These are phyloP conservation scores for Solenopsis fugax DNA, from an alignment of 1,140 invertebrate species.

Conservation along the genomic window DNA sequence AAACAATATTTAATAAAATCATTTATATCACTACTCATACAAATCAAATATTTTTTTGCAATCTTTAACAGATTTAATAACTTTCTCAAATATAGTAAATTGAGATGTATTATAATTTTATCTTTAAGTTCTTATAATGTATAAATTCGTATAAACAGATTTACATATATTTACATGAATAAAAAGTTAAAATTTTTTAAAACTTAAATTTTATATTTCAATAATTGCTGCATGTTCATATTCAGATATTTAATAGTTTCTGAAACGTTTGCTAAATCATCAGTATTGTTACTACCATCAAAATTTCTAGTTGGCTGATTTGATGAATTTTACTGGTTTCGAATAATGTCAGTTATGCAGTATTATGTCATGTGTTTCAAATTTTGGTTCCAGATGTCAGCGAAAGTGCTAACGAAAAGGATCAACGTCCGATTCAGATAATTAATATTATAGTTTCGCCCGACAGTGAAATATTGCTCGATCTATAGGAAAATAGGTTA, in stretches of 20 bases:
- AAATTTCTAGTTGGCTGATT: slow-evolving; percentile 22
- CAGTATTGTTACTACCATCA: neutral
- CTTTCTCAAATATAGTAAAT: neutral
- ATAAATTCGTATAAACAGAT: neutral
- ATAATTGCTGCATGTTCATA: neutral
- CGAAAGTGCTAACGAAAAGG: slow-evolving; percentile 32
- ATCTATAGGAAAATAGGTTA: slow-evolving; percentile 47
- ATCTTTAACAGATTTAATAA: neutral
- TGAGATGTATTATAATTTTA: neutral
- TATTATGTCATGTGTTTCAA: slow-evolving; percentile 2
- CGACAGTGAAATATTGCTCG: slow-evolving; percentile 35
- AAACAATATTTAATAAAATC: neutral
- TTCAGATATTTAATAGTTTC: neutral
- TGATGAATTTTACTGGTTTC: neutral
- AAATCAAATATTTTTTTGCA: neutral
- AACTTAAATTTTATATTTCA: neutral
- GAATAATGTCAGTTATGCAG: neutral
- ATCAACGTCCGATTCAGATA: slow-evolving; percentile 32
- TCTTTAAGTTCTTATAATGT: neutral
- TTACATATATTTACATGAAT: neutral
- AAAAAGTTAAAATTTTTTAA: neutral
- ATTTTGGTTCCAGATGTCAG: slow-evolving; percentile 22
- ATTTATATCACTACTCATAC: neutral
- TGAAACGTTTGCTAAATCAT: neutral
- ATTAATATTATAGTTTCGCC: slow-evolving; percentile 28